Evolutionary conservation across 2,113 vertebrate species (phyloP), one percentile per base, ranked within the genome.

Genomic region (Coptodon rendalli): DNA sequence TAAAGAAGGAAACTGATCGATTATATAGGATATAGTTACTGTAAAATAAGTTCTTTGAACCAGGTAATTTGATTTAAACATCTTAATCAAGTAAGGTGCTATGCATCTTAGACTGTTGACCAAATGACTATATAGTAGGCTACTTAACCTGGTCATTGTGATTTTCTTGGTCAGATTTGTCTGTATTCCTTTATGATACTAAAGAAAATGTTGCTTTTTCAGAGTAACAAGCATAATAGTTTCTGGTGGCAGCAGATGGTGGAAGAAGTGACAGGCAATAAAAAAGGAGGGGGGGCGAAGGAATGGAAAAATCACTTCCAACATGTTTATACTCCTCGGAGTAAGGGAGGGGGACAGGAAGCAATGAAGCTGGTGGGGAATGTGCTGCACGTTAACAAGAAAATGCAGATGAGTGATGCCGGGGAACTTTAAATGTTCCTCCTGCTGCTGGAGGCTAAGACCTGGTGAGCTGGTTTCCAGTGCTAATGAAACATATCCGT

Each of bases 321-420:
- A 56, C 66, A 17, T 86, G 81, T 68, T 29, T 80, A 76, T 82
- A 66, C 24, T 76, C 63, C 50, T 84, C 31, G 36, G 48, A 12
- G 24, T 73, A 53, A 9, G 63, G 81, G 82, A 24, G 29, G 63
- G 48, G 19, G 61, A n/a, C 85, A 56, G 89, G 83, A 89, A 89
- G 85, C 59, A 71, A 84, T 40, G 66, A 86, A 78, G 83, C 83
- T 59, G 80, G 82, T 86, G 66, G 85, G 78, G 89, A 89, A 88
- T 89, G 36, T 82, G 59, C 81, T 16, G 76, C 29, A 38, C 50
- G 22, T 48, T 86, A 81, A 85, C 9, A 19, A 88, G 73, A 43
- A 81, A 87, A 80, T 59, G 78, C 76, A 85, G 61, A 81, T 59
- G 59, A 86, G 53, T 22, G 82, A 86, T 22, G 57, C 48, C 71